Percentiles rank a stretch among this genome's conserved stretches.
Evolutionary conservation across 2,888 invertebrate genomes (phyloP).

Genomic region (Tachina grossa): DNA sequence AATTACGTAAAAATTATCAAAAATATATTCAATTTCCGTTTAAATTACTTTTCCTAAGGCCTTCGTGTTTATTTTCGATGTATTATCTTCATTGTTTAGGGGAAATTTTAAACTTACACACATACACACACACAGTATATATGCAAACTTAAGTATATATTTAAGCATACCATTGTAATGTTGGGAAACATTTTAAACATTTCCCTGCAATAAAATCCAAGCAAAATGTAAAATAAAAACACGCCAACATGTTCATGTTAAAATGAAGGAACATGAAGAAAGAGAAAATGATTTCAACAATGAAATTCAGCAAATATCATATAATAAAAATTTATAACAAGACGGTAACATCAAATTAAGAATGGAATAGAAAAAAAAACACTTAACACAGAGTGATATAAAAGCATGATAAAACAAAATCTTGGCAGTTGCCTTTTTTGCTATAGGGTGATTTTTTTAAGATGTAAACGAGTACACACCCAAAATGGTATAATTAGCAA

Average conservation of each 20-base stretch:
- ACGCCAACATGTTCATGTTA: constrained; percentile 1
- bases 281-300: constrained; percentile 12
- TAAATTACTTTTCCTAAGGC: no score
- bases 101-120: no score
- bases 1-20: no score
- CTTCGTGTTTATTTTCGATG: no score
- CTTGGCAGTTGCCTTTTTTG: background rate
- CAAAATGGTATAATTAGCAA: no score
- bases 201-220: constrained; percentile 15
- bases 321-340: constrained; percentile 11
- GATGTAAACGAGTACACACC: background rate
- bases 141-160: background rate
- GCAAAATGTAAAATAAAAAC: background rate
- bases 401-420: constrained; percentile 25
- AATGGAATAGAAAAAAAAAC: background rate
- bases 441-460: background rate
- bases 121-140: background rate
- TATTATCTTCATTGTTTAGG: no score
- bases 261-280: background rate
- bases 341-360: constrained; percentile 25
- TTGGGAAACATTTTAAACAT: background rate
- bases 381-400: background rate
- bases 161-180: background rate
- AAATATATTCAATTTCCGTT: no score
- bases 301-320: constrained; percentile 36